phyloP scores from a whole-genome alignment of 2,113 vertebrate genomes.

The Gasterosteus aculeatus region DNA sequence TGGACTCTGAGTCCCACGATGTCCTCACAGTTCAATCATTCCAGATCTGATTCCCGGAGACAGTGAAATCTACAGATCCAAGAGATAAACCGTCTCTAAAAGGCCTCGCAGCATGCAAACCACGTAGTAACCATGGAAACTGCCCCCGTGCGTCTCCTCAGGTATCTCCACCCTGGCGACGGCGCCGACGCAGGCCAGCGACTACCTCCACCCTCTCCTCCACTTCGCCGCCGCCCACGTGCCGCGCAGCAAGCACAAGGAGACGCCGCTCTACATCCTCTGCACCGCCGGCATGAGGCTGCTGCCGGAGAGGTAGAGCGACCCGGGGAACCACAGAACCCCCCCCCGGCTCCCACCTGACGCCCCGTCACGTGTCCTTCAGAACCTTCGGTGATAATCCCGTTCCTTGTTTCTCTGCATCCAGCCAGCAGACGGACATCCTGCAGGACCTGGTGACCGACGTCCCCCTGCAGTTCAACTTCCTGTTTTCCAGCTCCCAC shows the following conservation, averaged over 20 bases:
- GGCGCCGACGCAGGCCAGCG: constrained; percentile 89
- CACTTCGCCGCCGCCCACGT: constrained; percentile 92
- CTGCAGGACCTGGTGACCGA: constrained; percentile 93
- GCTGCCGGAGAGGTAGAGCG: constrained; percentile 86
- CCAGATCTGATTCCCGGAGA: too few species aligned
- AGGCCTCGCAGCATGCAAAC: too few species aligned
- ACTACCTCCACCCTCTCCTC: constrained; percentile 91
- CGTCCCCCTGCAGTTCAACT: constrained; percentile 91
- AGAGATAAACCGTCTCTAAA: too few species aligned
- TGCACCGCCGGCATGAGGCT: constrained; percentile 96
- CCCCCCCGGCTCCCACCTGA: too few species aligned
- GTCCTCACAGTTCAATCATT: too few species aligned
- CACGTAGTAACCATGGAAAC: too few species aligned
- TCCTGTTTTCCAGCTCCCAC: constrained; percentile 94
- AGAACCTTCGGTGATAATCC: too few species aligned
- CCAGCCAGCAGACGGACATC: constrained; percentile 92
- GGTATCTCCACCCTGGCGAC: constrained; percentile 85
- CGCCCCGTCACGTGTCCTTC: too few species aligned
- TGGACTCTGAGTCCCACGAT: too few species aligned
- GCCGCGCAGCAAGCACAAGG: constrained; percentile 91
- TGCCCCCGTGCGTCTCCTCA: constrained; percentile 17
- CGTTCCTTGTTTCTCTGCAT: background rate
- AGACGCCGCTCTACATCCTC: constrained; percentile 95
- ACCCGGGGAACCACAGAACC: too few species aligned
- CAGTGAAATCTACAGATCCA: too few species aligned